Conservation (phyloP, 2,797 vertebrate species). For the Pipistrellus kuhlii region DNA sequence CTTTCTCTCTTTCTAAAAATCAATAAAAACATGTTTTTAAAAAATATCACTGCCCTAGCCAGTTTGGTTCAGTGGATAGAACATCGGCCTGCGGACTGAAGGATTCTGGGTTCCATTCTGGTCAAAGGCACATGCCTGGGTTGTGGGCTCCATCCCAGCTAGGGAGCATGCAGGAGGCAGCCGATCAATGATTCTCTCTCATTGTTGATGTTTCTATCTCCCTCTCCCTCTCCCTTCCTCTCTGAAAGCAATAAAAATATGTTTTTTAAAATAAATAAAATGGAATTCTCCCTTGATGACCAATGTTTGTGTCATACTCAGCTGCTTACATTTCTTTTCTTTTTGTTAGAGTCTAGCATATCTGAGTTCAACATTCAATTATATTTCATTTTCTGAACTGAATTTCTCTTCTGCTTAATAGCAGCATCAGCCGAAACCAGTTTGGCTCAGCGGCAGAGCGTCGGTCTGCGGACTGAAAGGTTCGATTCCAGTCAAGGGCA, state of each 20-base stretch:
- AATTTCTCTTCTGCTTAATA: slow-evolving; percentile 42
- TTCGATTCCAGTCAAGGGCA: too few species aligned
- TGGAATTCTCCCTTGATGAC: neutral
- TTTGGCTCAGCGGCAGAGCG: too few species aligned
- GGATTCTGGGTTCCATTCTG: neutral
- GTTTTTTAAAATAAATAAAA: neutral
- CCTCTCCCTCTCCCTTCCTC: neutral
- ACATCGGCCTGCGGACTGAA: too few species aligned
- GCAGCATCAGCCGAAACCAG: neutral
- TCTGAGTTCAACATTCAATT: neutral
- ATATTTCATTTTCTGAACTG: slow-evolving; percentile 5
- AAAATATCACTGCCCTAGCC: too few species aligned
- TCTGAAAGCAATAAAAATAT: neutral
- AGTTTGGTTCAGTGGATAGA: too few species aligned
- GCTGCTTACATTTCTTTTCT: neutral
- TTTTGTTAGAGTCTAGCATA: neutral
- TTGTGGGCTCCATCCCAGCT: neutral
- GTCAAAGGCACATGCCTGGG: neutral
- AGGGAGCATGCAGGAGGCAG: neutral
- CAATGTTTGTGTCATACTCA: neutral
- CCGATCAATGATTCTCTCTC: neutral
- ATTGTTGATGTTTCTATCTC: neutral
- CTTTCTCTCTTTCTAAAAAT: too few species aligned
- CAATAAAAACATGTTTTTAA: too few species aligned
- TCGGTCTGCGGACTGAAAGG: too few species aligned